A percentile compares a stretch with the other conserved stretches of the same genome.
Evolutionary conservation across 2,113 vertebrate genomes (phyloP).

Genomic region (Elaphurus davidianus): DNA sequence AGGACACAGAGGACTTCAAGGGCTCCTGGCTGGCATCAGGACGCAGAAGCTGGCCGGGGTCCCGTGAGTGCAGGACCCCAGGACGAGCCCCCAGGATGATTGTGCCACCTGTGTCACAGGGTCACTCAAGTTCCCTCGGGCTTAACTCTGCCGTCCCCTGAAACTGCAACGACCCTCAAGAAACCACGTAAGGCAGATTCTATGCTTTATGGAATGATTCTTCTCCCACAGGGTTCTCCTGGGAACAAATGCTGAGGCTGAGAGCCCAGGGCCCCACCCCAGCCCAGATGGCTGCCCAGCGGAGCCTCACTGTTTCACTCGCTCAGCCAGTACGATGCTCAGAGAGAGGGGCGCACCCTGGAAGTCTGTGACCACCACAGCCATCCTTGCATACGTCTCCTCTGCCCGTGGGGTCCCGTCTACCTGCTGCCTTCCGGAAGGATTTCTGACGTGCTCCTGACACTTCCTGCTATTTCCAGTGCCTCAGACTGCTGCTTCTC

Average conservation of each 20-base stretch:
- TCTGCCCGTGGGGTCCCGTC: background rate
- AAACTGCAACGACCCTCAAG: background rate
- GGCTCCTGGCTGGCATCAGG: background rate
- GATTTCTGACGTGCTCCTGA: background rate
- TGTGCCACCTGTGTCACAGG: background rate
- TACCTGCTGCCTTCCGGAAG: background rate
- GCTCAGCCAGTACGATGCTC: background rate
- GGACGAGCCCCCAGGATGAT: background rate
- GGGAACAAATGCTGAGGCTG: background rate
- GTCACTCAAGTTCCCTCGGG: background rate
- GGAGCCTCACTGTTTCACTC: too few relatives aligned
- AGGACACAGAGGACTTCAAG: background rate
- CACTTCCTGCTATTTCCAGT: background rate
- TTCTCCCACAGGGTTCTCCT: background rate
- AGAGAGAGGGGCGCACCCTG: accelerated
- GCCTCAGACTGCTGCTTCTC: background rate
- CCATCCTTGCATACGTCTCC: too few relatives aligned
- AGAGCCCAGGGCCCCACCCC: accelerated
- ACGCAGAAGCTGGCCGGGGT: too few relatives aligned
- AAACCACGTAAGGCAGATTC: background rate
- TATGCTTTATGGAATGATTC: background rate
- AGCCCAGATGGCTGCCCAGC: background rate
- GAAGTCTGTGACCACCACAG: background rate
- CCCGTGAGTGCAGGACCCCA: background rate
- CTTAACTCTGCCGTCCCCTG: background rate